phyloP scores from a whole-genome alignment of 2,888 invertebrate genomes.

The Reticulitermes lucifugus region DNA sequence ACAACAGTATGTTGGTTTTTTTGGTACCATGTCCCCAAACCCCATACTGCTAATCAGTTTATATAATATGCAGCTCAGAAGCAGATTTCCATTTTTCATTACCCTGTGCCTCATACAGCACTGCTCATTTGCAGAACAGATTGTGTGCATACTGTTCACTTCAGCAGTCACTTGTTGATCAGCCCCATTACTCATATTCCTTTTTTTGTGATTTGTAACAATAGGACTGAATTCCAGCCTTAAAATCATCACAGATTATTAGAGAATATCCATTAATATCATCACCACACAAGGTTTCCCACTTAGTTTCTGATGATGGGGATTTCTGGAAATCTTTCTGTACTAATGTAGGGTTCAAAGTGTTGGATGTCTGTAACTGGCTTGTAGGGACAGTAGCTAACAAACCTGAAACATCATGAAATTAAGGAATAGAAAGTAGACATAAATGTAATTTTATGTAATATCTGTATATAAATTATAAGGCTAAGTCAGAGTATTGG shows the following conservation, averaged over 20 bases:
- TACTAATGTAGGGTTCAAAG: background rate
- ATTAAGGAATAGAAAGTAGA: background rate
- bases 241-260: background rate
- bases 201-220: background rate
- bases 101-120: too few relatives aligned
- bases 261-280: background rate
- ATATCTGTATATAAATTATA: background rate
- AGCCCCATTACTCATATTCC: background rate
- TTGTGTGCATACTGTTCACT: too few relatives aligned
- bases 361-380: slow-evolving; percentile 10
- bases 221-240: background rate
- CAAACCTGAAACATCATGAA: slow-evolving; percentile 39
- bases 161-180: too few relatives aligned
- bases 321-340: background rate
- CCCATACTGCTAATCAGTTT: too few relatives aligned
- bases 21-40: too few relatives aligned
- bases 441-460: background rate
- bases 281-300: slow-evolving; percentile 3
- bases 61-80: too few relatives aligned
- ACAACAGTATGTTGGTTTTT: too few relatives aligned
- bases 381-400: slow-evolving; percentile 46
- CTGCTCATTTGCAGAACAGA: too few relatives aligned
- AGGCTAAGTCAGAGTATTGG: background rate
- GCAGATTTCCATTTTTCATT: too few relatives aligned
- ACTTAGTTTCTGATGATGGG: slow-evolving; percentile 26